Evolutionary conservation across 2,888 invertebrate genomes (phyloP).

Genomic region (Beris morrisii): DNA sequence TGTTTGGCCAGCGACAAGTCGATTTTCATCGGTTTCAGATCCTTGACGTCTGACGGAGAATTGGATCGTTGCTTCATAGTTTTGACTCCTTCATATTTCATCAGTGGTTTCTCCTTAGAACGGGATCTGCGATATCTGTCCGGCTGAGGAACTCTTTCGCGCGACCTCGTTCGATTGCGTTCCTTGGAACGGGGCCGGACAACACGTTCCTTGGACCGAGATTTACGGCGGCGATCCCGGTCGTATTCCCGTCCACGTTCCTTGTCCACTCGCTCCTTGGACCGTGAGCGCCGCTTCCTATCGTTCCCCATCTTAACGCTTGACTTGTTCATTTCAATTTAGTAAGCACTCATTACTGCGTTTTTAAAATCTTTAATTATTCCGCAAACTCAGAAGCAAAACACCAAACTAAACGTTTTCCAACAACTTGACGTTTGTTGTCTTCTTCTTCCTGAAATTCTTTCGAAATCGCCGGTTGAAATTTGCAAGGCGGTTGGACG

Average conservation of each 20-base stretch:
- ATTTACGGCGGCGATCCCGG: constrained; percentile 48
- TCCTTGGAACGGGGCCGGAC: constrained; percentile 44
- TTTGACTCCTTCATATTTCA: constrained; percentile 45
- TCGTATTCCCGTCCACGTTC: constrained; percentile 39
- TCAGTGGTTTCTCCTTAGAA: constrained; percentile 46
- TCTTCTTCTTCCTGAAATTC: no score
- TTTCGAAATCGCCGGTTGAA: no score
- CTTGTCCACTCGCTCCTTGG: constrained; percentile 51
- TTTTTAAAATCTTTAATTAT: no score
- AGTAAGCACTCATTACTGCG: no score
- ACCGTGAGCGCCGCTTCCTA: constrained; percentile 60
- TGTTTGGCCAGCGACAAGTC: constrained; percentile 2
- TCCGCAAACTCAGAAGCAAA: no score
- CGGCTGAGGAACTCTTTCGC: constrained; percentile 47
- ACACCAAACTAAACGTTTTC: no score
- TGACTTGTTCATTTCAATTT: neutral
- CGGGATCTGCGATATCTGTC: constrained; percentile 47
- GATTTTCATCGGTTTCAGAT: constrained; percentile 48
- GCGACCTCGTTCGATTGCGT: constrained; percentile 48
- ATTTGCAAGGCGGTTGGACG: no score
- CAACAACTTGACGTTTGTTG: no score
- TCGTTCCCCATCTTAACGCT: constrained; percentile 54
- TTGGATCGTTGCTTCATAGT: constrained; percentile 1
- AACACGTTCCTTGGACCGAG: constrained; percentile 55
- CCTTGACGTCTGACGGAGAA: constrained; percentile 26